Base-by-base conservation (phyloP, 1,140 invertebrate genomes). In the Ips typographus region DNA sequence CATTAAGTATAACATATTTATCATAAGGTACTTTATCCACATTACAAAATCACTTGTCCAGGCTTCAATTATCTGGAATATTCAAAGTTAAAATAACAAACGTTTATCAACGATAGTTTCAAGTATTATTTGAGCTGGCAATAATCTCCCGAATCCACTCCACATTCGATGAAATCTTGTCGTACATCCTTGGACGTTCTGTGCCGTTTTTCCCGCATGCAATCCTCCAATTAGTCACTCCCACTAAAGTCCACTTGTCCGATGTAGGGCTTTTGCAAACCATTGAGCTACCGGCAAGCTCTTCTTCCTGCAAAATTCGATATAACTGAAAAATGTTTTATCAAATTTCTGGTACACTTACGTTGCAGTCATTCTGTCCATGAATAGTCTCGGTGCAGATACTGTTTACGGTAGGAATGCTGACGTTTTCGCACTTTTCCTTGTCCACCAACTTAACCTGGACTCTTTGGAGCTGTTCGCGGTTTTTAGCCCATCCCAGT, bases 241-340 rank as follows among this genome's bases (percentile, higher is more conserved):
- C 91, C 1, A 86, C 79, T 2, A 94, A 77, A 0, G 87, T 87
- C 92, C 92, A 94, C 72, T 82, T 85, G 49, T 85, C 85, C 37
- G 83, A 84, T 56, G 86, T 86, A 1, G 86, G 79, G 62, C 87
- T 83, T 2, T 90, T 82, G 72, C 92, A 94, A 69, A 92, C 84
- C 83, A 94, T 89, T 3, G 91, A 89, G 83, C 90, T 92, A 4
- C 92, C 92, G n/a, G 91, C 91, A 73, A 91, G 88, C 82, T 94
- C 91, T 82, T 94, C 92, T 79, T 93, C 91, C 91, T 93, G 74
- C 4, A 47, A 62, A 6, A 62, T 1, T 2, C 8, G 44, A 4
- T 38, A 4, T 39, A 78, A 71, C 65, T 42, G 38, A 22, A 22
- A 1, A 39, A 40, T n/a, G 1, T n/a, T 40, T 4, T 41, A 1